Evolutionary conservation across 1,140 invertebrate species (phyloP).

Genomic region (Drosophila dunni): DNA sequence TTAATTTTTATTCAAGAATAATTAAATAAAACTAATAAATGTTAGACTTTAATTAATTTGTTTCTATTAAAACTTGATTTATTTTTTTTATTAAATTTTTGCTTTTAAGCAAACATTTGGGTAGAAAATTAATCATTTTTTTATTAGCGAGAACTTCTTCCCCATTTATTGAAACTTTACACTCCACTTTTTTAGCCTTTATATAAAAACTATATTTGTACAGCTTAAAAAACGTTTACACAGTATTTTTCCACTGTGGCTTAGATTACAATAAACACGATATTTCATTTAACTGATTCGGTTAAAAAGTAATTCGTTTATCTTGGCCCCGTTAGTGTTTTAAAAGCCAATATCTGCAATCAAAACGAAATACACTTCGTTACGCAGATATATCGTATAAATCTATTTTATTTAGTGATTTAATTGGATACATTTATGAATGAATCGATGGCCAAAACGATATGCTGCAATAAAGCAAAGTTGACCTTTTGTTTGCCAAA

Average conservation of each 20-base stretch:
- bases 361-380: neutral
- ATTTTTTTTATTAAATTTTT: too few relatives aligned
- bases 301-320: neutral
- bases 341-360: neutral
- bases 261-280: neutral
- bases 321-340: too few relatives aligned
- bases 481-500: neutral
- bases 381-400: neutral
- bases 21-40: too few relatives aligned
- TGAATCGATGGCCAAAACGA: conserved; percentile 4
- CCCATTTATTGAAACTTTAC: too few relatives aligned
- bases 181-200: neutral
- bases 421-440: conserved; percentile 8
- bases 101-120: neutral
- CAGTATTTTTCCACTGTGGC: neutral
- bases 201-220: neutral
- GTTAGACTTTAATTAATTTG: too few relatives aligned
- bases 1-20: too few relatives aligned
- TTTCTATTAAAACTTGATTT: too few relatives aligned
- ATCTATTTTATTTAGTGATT: conserved; percentile 6
- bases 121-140: too few relatives aligned
- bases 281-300: neutral
- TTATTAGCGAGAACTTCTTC: too few relatives aligned
- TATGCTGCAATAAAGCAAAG: conserved; percentile 8
- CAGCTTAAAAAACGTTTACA: neutral